Base-by-base conservation (phyloP, 2,888 invertebrate genomes). In the Ceramica pisi region DNA sequence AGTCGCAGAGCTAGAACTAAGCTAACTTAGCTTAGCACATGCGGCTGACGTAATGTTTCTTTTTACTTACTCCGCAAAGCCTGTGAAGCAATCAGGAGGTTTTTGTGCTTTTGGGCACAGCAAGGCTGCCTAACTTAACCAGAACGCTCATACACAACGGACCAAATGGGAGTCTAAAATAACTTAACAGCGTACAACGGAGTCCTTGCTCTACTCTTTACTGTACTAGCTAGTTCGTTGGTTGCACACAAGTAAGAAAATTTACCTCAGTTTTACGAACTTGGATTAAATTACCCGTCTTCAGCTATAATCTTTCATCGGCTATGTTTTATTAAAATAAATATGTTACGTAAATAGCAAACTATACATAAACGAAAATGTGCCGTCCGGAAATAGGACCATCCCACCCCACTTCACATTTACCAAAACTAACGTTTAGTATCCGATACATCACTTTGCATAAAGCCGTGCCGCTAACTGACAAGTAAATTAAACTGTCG, bases 401-500 rank as follows among this genome's bases (percentile, higher is more conserved):
- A 14, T 41, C 35, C 35, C 48, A 66, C 35, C 31, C 55, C 26
- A 44, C 57, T 67, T 51, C 55, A 63, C 55, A 59, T 62, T 57
- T 61, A n/a, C 50, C 55, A 31, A 77, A 68, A 80, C 67, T 71
- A 81, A 57, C 64, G 68, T 75, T 80, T 78, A 77, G 60, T 67
- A 80, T 68, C 68, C 83, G 57, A 83, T 83, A 75, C 67, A 80
- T 81, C 81, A 84, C 73, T 74, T 65, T 83, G 73, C 71, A 78
- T 75, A 80, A 74, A 79, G 80, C 76, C 65, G 66, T 53, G 65
- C 75, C 60, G 71, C 68, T 53, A 72, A 74, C 82, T 86, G 87
- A 86, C 85, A 82, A 78, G 77, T 83, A 84, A 85, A 87, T 87
- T 87, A 87, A 87, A 85, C 74, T 86, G 87, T 84, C 87, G 84